Conservation (phyloP, 2,113 vertebrate species). For the Gadus macrocephalus region DNA sequence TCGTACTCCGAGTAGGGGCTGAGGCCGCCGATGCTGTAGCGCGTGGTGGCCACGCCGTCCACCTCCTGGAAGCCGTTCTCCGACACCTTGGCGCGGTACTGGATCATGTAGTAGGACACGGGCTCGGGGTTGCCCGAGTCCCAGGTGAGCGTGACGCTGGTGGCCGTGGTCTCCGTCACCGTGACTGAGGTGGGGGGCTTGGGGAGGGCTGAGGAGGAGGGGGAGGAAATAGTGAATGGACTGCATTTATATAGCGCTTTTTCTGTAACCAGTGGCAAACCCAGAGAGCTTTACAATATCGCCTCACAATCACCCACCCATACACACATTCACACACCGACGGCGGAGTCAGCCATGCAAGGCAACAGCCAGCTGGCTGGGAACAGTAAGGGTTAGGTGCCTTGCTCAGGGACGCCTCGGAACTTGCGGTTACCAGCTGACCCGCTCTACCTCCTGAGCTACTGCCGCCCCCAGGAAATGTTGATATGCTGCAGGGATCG, state of each 20-base stretch:
- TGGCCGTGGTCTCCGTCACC: slow-evolving; percentile 94
- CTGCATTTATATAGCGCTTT: background rate
- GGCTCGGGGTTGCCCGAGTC: slow-evolving; percentile 92
- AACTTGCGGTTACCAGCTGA: too few species aligned
- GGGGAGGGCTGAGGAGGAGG: slow-evolving; percentile 76
- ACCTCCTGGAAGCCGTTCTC: slow-evolving; percentile 89
- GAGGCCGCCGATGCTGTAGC: slow-evolving; percentile 93
- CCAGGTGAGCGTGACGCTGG: slow-evolving; percentile 94
- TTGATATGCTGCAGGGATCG: too few species aligned
- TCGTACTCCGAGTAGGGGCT: slow-evolving; percentile 93
- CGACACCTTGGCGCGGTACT: slow-evolving; percentile 80
- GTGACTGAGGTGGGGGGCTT: slow-evolving; percentile 86
- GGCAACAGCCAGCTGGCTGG: too few species aligned
- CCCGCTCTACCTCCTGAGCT: too few species aligned
- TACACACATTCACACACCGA: too few species aligned
- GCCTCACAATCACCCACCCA: too few species aligned
- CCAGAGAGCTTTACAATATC: too few species aligned
- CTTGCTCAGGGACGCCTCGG: too few species aligned
- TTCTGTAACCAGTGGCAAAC: too few species aligned
- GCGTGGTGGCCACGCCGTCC: slow-evolving; percentile 90
- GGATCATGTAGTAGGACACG: slow-evolving; percentile 91
- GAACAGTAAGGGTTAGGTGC: too few species aligned
- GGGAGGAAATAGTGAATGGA: background rate
- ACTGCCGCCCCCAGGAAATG: too few species aligned
- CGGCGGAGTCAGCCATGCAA: too few species aligned